phyloP scores from a whole-genome alignment of 2,797 vertebrate species.

The Sitta carolinensis region DNA sequence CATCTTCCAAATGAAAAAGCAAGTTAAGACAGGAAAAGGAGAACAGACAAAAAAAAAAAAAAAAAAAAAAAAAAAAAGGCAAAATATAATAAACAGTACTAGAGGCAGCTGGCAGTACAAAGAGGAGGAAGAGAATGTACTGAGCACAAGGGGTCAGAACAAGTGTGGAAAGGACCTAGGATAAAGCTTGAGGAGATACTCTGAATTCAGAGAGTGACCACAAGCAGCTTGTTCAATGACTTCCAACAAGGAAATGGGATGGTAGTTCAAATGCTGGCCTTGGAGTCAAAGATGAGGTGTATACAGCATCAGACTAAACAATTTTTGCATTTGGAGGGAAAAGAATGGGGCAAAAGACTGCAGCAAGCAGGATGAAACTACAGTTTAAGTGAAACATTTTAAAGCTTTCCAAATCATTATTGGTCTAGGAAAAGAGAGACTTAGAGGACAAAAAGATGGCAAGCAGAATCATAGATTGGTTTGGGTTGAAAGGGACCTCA shows the following conservation, averaged over 20 bases:
- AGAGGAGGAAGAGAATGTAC: slow-evolving; percentile 37
- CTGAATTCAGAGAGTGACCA: background rate
- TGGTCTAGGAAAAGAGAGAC: background rate
- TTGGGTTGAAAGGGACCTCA: background rate
- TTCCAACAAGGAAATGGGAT: background rate
- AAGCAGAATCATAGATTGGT: background rate
- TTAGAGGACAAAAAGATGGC: background rate
- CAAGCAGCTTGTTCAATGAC: background rate
- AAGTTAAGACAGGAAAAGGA: background rate
- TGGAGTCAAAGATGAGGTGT: background rate
- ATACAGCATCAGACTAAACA: background rate
- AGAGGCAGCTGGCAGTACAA: slow-evolving; percentile 12
- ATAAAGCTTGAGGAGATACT: background rate
- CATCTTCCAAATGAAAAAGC: background rate
- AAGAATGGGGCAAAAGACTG: background rate
- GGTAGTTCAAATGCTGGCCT: background rate
- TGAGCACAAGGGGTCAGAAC: slow-evolving; percentile 9
- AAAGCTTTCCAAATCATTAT: background rate
- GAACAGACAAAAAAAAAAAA: background rate
- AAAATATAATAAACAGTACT: slow-evolving; percentile 32
- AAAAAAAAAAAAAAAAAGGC: background rate
- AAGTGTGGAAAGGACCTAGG: background rate
- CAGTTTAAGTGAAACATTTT: background rate
- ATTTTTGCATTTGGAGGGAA: background rate
- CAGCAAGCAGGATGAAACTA: background rate